phyloP scores from a whole-genome alignment of 2,888 invertebrate genomes.

The Aelia acuminata region DNA sequence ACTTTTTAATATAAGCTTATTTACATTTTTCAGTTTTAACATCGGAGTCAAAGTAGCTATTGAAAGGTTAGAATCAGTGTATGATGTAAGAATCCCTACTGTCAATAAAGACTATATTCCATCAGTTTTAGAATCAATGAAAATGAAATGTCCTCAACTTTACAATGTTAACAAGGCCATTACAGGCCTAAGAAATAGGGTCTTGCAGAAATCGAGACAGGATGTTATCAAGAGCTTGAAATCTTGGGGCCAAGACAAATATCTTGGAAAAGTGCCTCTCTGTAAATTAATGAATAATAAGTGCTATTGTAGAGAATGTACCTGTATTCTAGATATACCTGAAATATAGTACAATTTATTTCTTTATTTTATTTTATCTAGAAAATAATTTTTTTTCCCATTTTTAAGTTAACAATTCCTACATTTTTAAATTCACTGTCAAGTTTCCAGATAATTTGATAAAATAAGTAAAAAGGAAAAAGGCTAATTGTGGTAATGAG shows the following conservation, averaged over 20 bases:
- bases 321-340: background rate
- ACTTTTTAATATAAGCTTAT: background rate
- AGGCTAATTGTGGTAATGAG: too few relatives aligned
- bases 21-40: slow-evolving; percentile 5
- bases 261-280: slow-evolving; percentile 2
- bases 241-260: background rate
- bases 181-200: background rate
- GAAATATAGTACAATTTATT: too few relatives aligned
- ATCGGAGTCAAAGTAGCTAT: background rate
- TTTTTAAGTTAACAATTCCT: too few relatives aligned
- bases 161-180: background rate
- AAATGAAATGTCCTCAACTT: slow-evolving; percentile 8
- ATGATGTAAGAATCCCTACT: background rate
- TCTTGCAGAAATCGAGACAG: background rate
- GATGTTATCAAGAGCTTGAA: background rate
- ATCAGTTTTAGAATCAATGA: slow-evolving; percentile 28
- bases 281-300: slow-evolving; percentile 26
- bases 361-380: too few relatives aligned
- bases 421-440: too few relatives aligned
- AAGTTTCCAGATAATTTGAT: too few relatives aligned
- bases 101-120: background rate
- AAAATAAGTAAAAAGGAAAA: too few relatives aligned
- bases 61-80: background rate
- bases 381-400: too few relatives aligned
- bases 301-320: background rate